phyloP scores from a whole-genome alignment of 2,113 vertebrate species.

The Penelope pileata region DNA sequence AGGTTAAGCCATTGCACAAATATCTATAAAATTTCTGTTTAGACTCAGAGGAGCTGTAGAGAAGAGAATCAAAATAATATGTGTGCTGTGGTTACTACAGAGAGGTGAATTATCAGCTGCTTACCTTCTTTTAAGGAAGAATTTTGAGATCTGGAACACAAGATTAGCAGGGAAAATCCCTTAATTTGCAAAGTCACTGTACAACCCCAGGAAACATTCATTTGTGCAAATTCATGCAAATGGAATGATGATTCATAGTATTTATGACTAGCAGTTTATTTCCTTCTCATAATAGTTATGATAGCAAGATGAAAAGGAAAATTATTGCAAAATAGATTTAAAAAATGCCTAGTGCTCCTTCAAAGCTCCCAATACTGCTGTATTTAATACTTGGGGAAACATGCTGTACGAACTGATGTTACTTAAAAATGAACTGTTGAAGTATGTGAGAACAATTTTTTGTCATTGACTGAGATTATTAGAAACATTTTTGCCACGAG shows the following conservation, averaged over 20 bases:
- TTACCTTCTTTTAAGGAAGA: not conserved
- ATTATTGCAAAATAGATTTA: not conserved
- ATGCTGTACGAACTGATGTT: not conserved
- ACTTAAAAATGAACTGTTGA: not conserved
- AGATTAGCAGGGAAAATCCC: not conserved
- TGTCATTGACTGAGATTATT: not conserved
- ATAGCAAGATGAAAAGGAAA: not conserved
- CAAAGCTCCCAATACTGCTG: not conserved
- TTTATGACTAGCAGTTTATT: not conserved
- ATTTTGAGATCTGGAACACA: not conserved
- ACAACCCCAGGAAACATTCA: not conserved
- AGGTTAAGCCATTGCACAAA: not conserved
- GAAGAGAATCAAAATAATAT: not conserved
- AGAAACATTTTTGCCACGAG: not conserved
- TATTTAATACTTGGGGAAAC: not conserved
- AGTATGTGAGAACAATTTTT: not conserved
- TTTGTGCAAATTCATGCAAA: not conserved
- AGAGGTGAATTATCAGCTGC: not conserved
- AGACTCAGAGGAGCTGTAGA: not conserved
- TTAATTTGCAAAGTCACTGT: not conserved
- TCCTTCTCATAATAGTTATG: not conserved
- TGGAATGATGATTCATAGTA: not conserved
- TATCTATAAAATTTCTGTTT: not conserved
- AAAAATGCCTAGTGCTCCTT: not conserved
- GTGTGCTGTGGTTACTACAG: not conserved